phyloP scores from a whole-genome alignment of 2,888 invertebrate species.

The Sarcophaga rosellei region DNA sequence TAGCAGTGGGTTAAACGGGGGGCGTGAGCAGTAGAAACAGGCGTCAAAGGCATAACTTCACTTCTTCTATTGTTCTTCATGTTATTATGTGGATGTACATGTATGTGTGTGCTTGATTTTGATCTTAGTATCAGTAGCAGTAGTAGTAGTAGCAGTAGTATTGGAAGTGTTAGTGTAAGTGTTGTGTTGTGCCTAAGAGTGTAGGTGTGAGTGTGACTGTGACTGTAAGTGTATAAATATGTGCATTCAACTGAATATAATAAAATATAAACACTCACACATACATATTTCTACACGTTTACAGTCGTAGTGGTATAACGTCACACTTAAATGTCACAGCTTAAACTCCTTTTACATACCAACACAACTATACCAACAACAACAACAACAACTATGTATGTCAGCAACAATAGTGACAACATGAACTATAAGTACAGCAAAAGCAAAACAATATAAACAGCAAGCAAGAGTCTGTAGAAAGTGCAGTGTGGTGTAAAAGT shows the following conservation, averaged over 20 bases:
- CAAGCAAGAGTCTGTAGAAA: background rate
- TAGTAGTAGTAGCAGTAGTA: no score
- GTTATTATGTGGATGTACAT: background rate
- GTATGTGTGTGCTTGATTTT: conserved; percentile 16
- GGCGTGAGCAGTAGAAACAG: background rate
- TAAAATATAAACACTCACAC: background rate
- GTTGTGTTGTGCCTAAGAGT: no score
- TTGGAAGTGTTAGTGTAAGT: no score
- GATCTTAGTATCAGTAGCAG: background rate
- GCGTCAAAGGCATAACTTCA: conserved; percentile 3
- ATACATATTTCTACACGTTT: no score
- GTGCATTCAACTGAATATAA: conserved; percentile 46
- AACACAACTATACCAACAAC: background rate
- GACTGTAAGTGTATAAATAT: background rate
- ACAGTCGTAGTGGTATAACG: conserved; percentile 17
- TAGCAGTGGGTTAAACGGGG: background rate
- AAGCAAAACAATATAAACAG: background rate
- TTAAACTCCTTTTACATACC: conserved; percentile 42
- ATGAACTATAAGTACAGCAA: background rate
- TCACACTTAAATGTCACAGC: conserved; percentile 45
- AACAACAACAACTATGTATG: background rate
- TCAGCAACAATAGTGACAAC: background rate
- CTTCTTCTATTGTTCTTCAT: conserved; percentile 8
- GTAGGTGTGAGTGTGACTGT: background rate
- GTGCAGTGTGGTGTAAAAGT: background rate